Evolutionary conservation across 2,113 vertebrate genomes (phyloP).

Genomic region (Hippotragus niger): DNA sequence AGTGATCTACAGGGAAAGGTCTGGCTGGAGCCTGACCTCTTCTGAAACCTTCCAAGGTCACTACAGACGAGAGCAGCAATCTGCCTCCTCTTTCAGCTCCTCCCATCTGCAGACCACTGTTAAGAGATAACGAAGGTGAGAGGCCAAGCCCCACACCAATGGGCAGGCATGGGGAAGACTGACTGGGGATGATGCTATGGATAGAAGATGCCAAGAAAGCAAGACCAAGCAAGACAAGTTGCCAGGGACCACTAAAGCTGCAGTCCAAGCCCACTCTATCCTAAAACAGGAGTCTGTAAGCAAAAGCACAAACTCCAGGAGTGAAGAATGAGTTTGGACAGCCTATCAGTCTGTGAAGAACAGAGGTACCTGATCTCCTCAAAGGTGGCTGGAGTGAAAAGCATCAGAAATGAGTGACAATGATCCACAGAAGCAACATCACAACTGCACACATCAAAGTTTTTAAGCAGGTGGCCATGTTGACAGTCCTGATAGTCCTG

Average conservation of each 20-base stretch:
- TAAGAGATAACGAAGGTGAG: not conserved
- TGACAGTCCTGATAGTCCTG: not conserved
- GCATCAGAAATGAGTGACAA: not conserved
- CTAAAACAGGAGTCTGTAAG: not conserved
- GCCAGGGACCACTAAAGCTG: not conserved
- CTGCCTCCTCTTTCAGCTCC: not conserved
- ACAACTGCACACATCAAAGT: not conserved
- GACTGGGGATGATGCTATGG: not conserved
- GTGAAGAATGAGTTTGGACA: not conserved
- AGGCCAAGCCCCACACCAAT: not conserved
- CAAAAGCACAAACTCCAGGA: not conserved
- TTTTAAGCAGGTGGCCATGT: not conserved
- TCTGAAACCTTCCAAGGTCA: not conserved
- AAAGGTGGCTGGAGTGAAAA: not conserved
- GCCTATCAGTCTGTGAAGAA: not conserved
- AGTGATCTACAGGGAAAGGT: not conserved
- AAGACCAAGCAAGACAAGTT: not conserved
- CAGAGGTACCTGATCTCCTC: not conserved
- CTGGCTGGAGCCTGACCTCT: not conserved
- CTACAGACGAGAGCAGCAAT: not conserved
- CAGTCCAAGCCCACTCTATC: not conserved
- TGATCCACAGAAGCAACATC: not conserved
- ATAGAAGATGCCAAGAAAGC: not conserved
- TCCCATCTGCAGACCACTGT: not conserved
- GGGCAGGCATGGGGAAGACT: not conserved